A percentile compares a stretch with the other conserved stretches of the same genome.
These are phyloP conservation scores for Ancistrus triradiatus DNA, from an alignment of 2,113 vertebrate genomes.

Conservation along the genomic window DNA sequence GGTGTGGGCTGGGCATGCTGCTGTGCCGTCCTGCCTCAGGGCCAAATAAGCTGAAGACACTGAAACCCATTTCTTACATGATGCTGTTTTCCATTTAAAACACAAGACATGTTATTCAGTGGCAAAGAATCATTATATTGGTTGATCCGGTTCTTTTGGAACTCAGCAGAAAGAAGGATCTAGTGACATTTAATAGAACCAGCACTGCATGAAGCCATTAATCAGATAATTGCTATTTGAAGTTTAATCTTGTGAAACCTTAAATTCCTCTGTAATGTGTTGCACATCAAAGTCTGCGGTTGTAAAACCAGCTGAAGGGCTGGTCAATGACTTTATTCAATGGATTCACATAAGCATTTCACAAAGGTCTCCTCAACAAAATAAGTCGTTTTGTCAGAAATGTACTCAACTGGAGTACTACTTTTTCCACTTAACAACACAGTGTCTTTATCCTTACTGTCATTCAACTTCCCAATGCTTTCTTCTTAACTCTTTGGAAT, in stretches of 20 bases:
- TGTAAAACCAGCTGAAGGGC: constrained; percentile 53
- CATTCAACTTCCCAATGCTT: background rate
- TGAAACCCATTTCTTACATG: constrained; percentile 29
- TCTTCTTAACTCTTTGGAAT: constrained; percentile 27
- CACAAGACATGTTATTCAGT: constrained; percentile 7
- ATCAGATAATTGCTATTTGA: constrained; percentile 27
- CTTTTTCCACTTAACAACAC: background rate
- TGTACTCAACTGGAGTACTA: too few species aligned
- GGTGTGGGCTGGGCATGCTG: constrained; percentile 24
- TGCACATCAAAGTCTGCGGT: constrained; percentile 57
- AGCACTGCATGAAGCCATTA: constrained; percentile 49
- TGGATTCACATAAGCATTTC: constrained; percentile 53
- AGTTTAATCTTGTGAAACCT: constrained; percentile 22
- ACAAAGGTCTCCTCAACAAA: constrained; percentile 48
- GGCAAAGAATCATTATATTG: constrained; percentile 5
- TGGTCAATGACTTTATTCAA: constrained; percentile 55
- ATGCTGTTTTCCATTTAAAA: background rate
- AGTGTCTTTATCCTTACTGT: constrained; percentile 2
- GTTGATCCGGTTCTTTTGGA: background rate
- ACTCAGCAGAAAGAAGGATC: constrained; percentile 35
- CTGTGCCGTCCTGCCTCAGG: constrained; percentile 38
- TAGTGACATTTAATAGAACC: constrained; percentile 35
- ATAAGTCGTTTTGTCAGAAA: constrained; percentile 47
- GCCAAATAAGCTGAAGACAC: constrained; percentile 36
- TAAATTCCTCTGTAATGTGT: constrained; percentile 57